Percentiles rank a stretch among this genome's conserved stretches.
phyloP scores from a whole-genome alignment of 2,888 invertebrate genomes.

The Steinernema carpocapsae region DNA sequence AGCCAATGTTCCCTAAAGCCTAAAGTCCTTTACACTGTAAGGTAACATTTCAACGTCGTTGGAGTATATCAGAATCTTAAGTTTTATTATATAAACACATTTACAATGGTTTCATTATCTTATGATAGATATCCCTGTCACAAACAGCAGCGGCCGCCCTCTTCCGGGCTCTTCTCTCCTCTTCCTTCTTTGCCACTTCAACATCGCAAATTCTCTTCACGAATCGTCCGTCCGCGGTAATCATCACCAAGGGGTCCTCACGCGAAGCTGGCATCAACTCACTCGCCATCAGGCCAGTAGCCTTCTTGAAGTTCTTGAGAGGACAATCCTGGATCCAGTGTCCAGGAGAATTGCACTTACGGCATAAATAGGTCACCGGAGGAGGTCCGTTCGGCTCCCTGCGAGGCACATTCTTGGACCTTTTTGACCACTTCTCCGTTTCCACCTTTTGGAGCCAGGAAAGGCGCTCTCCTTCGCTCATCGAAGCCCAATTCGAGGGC shows the following conservation, averaged over 20 bases:
- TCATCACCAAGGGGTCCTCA: not conserved
- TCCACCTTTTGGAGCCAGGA: not conserved
- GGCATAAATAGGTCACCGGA: not conserved
- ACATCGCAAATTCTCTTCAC: not conserved
- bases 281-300: not conserved
- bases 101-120: too few relatives aligned
- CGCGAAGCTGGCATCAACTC: not conserved
- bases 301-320: constrained; percentile 10
- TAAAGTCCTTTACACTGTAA: too few relatives aligned
- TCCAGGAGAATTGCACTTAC: not conserved
- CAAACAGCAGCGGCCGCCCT: too few relatives aligned
- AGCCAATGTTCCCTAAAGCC: too few relatives aligned
- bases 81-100: too few relatives aligned
- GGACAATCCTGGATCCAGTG: not conserved
- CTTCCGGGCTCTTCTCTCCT: too few relatives aligned
- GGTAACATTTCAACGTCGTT: too few relatives aligned
- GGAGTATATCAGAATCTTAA: too few relatives aligned
- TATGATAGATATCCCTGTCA: too few relatives aligned
- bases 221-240: not conserved
- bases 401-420: not conserved
- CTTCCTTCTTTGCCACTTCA: too few relatives aligned
- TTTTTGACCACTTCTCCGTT: not conserved
- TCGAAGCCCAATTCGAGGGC: not conserved
- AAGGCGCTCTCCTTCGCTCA: not conserved
- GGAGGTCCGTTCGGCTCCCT: not conserved